Percentiles rank a stretch among this genome's conserved stretches.
phyloP scores from a whole-genome alignment of 2,797 vertebrate species.

The Carcharodon carcharias region DNA sequence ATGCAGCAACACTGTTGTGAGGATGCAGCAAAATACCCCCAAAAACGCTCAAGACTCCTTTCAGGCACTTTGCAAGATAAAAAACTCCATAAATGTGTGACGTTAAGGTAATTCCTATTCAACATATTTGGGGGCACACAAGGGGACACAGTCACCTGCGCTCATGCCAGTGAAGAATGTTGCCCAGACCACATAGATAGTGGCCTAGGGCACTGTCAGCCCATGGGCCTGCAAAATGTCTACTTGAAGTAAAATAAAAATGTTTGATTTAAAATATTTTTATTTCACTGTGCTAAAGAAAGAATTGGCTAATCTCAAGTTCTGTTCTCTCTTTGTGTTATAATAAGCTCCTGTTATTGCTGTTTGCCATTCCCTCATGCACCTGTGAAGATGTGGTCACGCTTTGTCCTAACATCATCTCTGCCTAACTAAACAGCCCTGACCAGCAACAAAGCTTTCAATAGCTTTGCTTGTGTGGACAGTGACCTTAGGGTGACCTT shows the following conservation, averaged over 20 bases:
- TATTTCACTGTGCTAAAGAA: not conserved
- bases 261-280: not conserved
- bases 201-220: not conserved
- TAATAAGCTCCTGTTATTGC: not conserved
- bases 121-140: not conserved
- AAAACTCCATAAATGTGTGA: not conserved
- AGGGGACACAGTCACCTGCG: not conserved
- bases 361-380: not conserved
- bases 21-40: not conserved
- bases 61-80: not conserved
- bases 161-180: not conserved
- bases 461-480: conserved; percentile 38
- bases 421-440: conserved; percentile 35
- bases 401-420: conserved; percentile 31
- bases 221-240: not conserved
- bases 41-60: not conserved
- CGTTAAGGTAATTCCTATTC: not conserved
- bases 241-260: not conserved
- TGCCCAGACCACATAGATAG: not conserved
- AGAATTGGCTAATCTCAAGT: not conserved
- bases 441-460: conserved; percentile 37
- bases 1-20: not conserved
- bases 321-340: not conserved
- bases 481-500: conserved; percentile 37
- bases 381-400: conserved; percentile 1